Evolutionary conservation across 2,797 vertebrate species (phyloP).

Genomic region (Channallabes apus): DNA sequence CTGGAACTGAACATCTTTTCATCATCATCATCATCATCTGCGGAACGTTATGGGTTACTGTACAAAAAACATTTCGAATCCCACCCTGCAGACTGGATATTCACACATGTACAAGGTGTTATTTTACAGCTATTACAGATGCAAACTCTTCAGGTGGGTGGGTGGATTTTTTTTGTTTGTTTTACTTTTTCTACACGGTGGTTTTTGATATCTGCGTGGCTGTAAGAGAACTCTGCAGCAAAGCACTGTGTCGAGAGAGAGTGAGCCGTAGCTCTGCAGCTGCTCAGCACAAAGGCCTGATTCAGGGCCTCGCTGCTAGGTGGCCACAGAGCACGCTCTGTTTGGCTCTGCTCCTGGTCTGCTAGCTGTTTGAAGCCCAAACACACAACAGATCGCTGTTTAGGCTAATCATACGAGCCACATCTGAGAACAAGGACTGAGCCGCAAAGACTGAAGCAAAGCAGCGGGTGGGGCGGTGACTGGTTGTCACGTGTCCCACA

Average conservation of each 20-base stretch:
- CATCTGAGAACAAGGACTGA: constrained; percentile 34
- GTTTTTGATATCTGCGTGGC: constrained; percentile 57
- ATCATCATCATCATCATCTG: background rate
- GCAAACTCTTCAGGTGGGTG: constrained; percentile 48
- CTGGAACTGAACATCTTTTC: background rate
- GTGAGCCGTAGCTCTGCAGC: constrained; percentile 50
- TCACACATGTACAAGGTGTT: background rate
- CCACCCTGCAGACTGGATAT: background rate
- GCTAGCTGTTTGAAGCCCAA: constrained; percentile 44
- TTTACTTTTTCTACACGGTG: constrained; percentile 58
- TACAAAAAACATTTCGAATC: background rate
- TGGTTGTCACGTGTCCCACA: background rate
- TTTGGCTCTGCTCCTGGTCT: constrained; percentile 65
- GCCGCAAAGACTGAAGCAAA: background rate
- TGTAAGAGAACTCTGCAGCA: constrained; percentile 66
- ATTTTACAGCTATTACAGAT: background rate
- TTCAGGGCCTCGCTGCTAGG: constrained; percentile 71
- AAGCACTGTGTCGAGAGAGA: background rate
- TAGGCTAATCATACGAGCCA: constrained; percentile 36
- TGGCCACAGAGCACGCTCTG: constrained; percentile 65
- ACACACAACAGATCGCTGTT: constrained; percentile 39
- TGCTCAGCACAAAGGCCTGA: constrained; percentile 72
- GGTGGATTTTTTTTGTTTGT: background rate
- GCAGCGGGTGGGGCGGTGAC: background rate
- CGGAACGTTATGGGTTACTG: background rate